Evolutionary conservation across 2,113 vertebrate species (phyloP).

Genomic region (Acanthisitta chloris): DNA sequence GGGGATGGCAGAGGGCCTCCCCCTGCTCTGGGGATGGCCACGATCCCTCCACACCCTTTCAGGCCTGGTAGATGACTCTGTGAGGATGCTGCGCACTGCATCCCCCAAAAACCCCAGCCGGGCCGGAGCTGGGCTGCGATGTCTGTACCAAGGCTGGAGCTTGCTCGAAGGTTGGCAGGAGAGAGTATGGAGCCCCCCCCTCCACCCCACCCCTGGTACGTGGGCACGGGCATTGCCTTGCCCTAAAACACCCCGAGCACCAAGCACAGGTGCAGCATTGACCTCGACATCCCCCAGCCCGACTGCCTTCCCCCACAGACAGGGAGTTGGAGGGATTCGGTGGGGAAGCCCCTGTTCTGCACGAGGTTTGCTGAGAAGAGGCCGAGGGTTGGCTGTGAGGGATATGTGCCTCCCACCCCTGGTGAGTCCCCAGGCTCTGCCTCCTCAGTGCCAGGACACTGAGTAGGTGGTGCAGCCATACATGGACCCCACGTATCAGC

Average conservation of each 20-base stretch:
- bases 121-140: not conserved
- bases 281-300: rapidly evolving
- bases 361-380: conserved; percentile 48
- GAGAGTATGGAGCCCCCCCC: not conserved
- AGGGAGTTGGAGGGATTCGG: not conserved
- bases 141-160: not conserved
- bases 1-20: not conserved
- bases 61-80: rapidly evolving
- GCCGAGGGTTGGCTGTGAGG: not conserved
- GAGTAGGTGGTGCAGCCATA: rapidly evolving
- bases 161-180: conserved; percentile 56
- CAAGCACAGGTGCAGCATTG: rapidly evolving
- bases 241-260: not conserved
- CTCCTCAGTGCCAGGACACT: not conserved
- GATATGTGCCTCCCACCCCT: not conserved
- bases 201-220: not conserved
- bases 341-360: conserved; percentile 27
- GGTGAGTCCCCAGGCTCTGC: not conserved
- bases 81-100: not conserved
- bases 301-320: rapidly evolving
- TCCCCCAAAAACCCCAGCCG: conserved; percentile 35
- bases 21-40: rapidly evolving
- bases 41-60: not conserved
- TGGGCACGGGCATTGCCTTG: rapidly evolving
- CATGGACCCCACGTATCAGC: rapidly evolving